phyloP scores from a whole-genome alignment of 2,113 vertebrate genomes.

The Bubo blakistoni region DNA sequence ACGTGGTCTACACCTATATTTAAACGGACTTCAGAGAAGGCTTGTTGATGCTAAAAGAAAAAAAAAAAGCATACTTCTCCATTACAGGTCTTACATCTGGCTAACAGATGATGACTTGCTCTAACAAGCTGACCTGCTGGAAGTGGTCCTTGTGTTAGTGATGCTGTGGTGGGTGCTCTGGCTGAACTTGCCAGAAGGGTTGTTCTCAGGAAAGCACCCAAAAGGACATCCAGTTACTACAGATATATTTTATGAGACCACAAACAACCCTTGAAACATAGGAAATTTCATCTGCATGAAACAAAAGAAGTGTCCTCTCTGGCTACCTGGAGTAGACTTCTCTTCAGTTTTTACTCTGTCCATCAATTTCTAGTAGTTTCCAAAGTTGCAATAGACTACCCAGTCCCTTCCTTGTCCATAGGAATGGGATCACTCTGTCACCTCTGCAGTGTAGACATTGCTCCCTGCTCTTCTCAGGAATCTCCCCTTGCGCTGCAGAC shows the following conservation, averaged over 20 bases:
- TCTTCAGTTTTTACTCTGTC: neutral
- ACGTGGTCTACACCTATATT: neutral
- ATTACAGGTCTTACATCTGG: neutral
- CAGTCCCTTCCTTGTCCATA: neutral
- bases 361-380: neutral
- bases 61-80: neutral
- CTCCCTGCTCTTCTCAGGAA: neutral
- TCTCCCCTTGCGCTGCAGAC: rapidly evolving
- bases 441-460: neutral
- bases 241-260: neutral
- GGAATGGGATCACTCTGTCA: neutral
- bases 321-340: neutral
- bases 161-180: neutral
- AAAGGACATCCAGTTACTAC: neutral
- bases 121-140: neutral
- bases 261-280: neutral
- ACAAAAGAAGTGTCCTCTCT: neutral
- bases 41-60: neutral
- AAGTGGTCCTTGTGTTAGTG: neutral
- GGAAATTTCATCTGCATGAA: neutral
- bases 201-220: neutral
- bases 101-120: neutral
- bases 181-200: neutral
- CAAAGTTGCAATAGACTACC: neutral
- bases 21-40: neutral